phyloP scores from a whole-genome alignment of 1,140 invertebrate species.

The Drosophila funebris region DNA sequence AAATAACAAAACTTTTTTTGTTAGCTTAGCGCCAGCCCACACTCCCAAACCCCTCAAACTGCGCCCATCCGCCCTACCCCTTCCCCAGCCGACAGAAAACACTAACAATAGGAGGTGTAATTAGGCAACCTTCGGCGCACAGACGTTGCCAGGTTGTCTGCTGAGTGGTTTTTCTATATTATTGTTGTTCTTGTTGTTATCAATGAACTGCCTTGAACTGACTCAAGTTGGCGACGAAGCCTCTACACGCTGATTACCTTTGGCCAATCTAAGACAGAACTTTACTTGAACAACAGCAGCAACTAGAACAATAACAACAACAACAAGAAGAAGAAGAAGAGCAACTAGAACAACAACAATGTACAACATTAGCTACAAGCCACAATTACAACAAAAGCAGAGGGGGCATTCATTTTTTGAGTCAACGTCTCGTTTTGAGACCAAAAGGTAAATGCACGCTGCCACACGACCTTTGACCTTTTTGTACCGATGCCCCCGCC shows the following conservation, averaged over 20 bases:
- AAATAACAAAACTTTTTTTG: neutral
- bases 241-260: conserved; percentile 19
- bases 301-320: conserved; percentile 6
- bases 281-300: conserved; percentile 13
- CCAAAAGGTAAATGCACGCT: conserved; percentile 71
- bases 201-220: conserved; percentile 73
- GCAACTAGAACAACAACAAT: conserved; percentile 30
- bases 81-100: neutral
- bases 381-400: neutral
- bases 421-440: conserved; percentile 54
- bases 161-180: too few relatives aligned
- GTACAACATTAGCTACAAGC: neutral
- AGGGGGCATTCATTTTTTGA: conserved; percentile 14
- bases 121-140: conserved; percentile 11
- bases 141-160: conserved; percentile 22
- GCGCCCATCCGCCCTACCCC: neutral
- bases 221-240: neutral
- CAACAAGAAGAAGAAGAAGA: conserved; percentile 27
- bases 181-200: conserved; percentile 29
- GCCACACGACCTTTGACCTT: conserved; percentile 68
- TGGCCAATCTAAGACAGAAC: conserved; percentile 45
- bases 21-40: neutral
- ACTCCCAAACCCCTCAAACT: neutral
- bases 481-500: conserved; percentile 32
- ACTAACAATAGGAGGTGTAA: conserved; percentile 40